Evolutionary conservation across 2,113 vertebrate species (phyloP).

Genomic region (Strigops habroptila): DNA sequence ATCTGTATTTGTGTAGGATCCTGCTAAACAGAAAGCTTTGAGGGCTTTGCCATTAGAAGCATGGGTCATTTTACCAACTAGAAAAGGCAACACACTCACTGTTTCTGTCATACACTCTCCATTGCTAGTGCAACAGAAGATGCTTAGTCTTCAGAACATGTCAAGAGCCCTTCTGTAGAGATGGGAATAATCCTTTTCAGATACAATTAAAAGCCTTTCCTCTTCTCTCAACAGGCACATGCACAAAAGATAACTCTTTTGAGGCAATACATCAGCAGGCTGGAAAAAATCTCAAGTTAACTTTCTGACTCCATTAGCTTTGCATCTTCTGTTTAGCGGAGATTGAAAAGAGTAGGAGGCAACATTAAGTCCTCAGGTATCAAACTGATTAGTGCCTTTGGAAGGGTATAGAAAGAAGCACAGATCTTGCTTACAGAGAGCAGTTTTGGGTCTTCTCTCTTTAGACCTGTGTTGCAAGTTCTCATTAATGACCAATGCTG

Average conservation of each 20-base stretch:
- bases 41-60: conserved; percentile 19
- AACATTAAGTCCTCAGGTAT: background rate
- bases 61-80: conserved; percentile 20
- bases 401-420: background rate
- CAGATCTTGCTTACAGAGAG: background rate
- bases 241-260: background rate
- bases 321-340: background rate
- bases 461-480: background rate
- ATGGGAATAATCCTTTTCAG: background rate
- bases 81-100: conserved; percentile 7
- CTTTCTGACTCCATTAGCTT: background rate
- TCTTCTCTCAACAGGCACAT: background rate
- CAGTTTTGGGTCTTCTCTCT: background rate
- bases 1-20: conserved; percentile 44
- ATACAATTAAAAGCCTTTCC: conserved; percentile 30
- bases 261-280: background rate
- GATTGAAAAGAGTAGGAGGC: background rate
- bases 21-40: conserved; percentile 36
- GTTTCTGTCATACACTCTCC: background rate
- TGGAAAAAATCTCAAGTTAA: background rate
- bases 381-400: background rate
- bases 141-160: conserved; percentile 12
- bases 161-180: conserved; percentile 23
- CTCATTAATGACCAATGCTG: background rate
- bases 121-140: background rate